Conservation (phyloP, 2,888 invertebrate species). For the Melanostoma mellinum region DNA sequence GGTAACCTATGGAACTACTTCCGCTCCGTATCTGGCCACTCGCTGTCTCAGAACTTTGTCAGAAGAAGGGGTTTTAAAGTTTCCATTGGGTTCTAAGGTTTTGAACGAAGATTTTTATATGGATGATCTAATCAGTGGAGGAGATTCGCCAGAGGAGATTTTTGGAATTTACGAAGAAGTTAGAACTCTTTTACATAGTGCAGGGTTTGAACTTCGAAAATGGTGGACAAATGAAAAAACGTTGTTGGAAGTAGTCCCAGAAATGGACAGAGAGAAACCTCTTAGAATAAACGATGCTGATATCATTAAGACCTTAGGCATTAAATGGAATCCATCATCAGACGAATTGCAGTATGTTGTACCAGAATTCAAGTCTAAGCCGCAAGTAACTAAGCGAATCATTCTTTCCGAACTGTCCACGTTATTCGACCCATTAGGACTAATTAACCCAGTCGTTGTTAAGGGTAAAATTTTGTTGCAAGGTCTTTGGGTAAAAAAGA, state of each 20-base stretch:
- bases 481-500: constrained; percentile 43
- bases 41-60: constrained; percentile 26
- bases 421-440: constrained; percentile 11
- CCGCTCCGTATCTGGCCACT: constrained; percentile 49
- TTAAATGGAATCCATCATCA: constrained; percentile 32
- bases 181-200: not conserved
- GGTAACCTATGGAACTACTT: constrained; percentile 43
- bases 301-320: constrained; percentile 51
- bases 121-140: constrained; percentile 43
- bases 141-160: not conserved
- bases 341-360: constrained; percentile 30
- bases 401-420: no score
- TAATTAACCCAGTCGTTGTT: constrained; percentile 58
- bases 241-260: not conserved
- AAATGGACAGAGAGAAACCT: not conserved
- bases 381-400: constrained; percentile 18
- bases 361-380: not conserved
- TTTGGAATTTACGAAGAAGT: constrained; percentile 1
- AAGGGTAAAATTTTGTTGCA: constrained; percentile 61
- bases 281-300: constrained; percentile 12
- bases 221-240: constrained; percentile 44
- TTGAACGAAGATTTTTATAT: constrained; percentile 59
- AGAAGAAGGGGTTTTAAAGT: not conserved
- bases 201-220: constrained; percentile 18
- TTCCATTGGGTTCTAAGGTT: constrained; percentile 50